Evolutionary conservation across 1,140 invertebrate genomes (phyloP).

Genomic region (Orussus abietinus): DNA sequence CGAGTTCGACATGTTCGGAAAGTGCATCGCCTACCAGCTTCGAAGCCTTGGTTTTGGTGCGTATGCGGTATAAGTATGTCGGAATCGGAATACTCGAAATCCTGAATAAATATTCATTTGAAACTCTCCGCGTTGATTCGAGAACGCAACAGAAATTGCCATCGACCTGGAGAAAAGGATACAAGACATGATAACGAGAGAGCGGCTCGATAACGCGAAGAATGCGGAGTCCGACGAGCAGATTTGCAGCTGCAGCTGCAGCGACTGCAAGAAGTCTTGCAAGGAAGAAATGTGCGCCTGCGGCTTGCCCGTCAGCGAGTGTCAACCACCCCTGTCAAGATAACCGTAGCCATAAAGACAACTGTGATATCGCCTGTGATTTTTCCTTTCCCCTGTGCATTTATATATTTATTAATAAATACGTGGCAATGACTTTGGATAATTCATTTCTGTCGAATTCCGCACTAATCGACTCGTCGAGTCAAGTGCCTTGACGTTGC

Average conservation of each 20-base stretch:
- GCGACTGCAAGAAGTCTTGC: neutral
- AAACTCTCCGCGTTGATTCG: no score
- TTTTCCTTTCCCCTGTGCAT: no score
- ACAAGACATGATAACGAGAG: slow-evolving; percentile 5
- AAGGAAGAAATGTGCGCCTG: slow-evolving; percentile 2
- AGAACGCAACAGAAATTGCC: neutral
- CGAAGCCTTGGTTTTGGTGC: slow-evolving; percentile 1
- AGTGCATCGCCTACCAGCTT: slow-evolving; percentile 2
- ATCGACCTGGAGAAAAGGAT: slow-evolving; percentile 7
- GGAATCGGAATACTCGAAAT: neutral
- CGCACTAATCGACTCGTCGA: no score
- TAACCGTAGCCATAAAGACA: no score
- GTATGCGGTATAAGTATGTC: neutral
- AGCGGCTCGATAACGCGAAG: neutral
- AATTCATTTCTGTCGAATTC: no score
- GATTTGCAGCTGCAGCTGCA: slow-evolving; percentile 1
- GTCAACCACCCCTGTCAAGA: neutral
- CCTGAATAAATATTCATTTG: neutral
- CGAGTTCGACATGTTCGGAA: slow-evolving; percentile 4
- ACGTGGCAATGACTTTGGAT: no score
- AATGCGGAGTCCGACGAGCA: no score
- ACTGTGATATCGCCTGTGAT: no score
- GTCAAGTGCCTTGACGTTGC: no score
- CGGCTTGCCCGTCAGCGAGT: slow-evolving; percentile 3
- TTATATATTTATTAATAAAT: no score